Evolutionary conservation across 1,140 invertebrate genomes (phyloP).

Genomic region (Geopemphigus sp.): DNA sequence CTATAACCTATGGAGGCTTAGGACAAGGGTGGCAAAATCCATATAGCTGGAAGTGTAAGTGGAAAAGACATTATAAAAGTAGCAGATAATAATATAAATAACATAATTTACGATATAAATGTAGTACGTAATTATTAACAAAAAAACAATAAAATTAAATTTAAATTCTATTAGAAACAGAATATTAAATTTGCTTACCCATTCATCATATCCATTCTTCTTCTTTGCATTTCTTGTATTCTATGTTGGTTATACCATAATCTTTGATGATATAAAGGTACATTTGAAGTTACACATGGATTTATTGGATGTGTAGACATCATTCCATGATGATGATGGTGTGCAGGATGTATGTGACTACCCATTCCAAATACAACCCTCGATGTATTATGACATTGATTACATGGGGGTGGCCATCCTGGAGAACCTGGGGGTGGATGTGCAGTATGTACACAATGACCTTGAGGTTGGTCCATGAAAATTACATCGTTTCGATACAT

Average conservation of each 20-base stretch:
- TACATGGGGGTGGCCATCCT: constrained; percentile 43
- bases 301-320: constrained; percentile 46
- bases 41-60: too few species aligned
- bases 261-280: constrained; percentile 62
- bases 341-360: constrained; percentile 31
- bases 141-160: neutral
- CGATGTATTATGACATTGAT: constrained; percentile 46
- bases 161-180: neutral
- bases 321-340: constrained; percentile 46
- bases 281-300: constrained; percentile 63
- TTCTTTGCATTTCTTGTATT: constrained; percentile 66
- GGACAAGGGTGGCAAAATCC: too few species aligned
- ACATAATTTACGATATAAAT: neutral
- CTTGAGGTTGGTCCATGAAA: constrained; percentile 38
- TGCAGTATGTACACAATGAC: constrained; percentile 53
- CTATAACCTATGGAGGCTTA: too few species aligned
- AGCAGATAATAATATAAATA: too few species aligned
- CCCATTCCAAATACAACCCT: constrained; percentile 51
- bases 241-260: constrained; percentile 72
- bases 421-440: constrained; percentile 47
- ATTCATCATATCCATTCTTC: constrained; percentile 60
- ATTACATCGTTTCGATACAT: constrained; percentile 40
- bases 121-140: neutral
- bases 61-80: too few species aligned
- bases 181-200: constrained; percentile 53